These are phyloP conservation scores for Lineus longissimus DNA, from an alignment of 1,140 invertebrate genomes.

Conservation along the genomic window DNA sequence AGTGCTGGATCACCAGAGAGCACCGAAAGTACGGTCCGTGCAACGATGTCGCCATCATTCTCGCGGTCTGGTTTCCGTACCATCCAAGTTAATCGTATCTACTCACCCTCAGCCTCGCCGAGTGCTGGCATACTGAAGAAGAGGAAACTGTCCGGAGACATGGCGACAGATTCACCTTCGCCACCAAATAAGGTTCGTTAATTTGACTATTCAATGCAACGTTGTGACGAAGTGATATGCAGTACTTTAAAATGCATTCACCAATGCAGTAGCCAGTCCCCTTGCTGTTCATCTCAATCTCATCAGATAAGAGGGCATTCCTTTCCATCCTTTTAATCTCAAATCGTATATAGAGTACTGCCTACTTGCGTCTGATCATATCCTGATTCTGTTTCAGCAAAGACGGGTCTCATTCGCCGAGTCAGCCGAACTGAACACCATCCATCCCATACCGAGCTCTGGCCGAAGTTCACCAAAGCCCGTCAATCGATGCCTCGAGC, in stretches of 20 bases:
- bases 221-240: too few relatives aligned
- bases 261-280: too few relatives aligned
- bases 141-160: conserved; percentile 23
- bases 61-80: too few relatives aligned
- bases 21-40: too few relatives aligned
- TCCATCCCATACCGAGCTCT: background rate
- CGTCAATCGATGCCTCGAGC: conserved; percentile 18
- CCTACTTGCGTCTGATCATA: background rate
- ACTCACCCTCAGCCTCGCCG: conserved; percentile 40
- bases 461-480: conserved; percentile 1
- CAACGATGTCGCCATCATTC: background rate
- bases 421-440: conserved; percentile 20
- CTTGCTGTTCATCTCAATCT: too few relatives aligned
- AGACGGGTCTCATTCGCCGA: conserved; percentile 43
- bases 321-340: too few relatives aligned
- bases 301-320: too few relatives aligned
- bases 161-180: conserved; percentile 27
- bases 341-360: background rate
- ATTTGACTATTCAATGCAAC: background rate
- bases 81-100: conserved; percentile 13
- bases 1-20: too few relatives aligned
- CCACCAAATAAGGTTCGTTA: conserved; percentile 35
- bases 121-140: conserved; percentile 41
- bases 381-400: conserved; percentile 22
- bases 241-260: too few relatives aligned